Conservation (phyloP, 1,140 invertebrate genomes). For the Doryteuthis pealeii region DNA sequence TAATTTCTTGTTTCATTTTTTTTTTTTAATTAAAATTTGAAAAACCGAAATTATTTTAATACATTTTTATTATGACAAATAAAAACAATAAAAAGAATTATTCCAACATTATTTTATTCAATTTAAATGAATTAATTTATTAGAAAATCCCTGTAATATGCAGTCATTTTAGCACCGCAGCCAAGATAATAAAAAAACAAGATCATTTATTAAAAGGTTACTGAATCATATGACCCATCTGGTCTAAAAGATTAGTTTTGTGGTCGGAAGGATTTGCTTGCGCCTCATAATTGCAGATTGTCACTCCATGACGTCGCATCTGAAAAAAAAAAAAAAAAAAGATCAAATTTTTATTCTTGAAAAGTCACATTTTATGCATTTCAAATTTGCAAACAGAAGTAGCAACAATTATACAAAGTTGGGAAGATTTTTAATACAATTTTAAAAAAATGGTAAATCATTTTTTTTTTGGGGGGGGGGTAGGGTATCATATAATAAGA, state of each 20-base stretch:
- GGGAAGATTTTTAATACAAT: background rate
- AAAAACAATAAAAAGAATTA: too few relatives aligned
- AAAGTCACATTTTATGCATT: background rate
- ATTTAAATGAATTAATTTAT: too few relatives aligned
- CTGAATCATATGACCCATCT: constrained; percentile 65
- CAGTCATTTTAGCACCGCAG: too few relatives aligned
- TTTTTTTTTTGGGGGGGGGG: background rate
- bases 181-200: too few relatives aligned
- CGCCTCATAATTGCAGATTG: constrained; percentile 86
- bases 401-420: background rate
- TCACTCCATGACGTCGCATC: constrained; percentile 80
- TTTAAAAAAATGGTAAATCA: background rate
- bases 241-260: constrained; percentile 71
- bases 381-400: background rate
- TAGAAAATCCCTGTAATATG: too few relatives aligned
- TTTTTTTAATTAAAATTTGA: too few relatives aligned
- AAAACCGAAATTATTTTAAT: too few relatives aligned
- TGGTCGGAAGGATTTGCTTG: constrained; percentile 83
- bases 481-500: background rate
- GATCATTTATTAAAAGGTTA: constrained; percentile 39
- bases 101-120: too few relatives aligned
- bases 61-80: too few relatives aligned
- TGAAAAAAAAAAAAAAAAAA: constrained; percentile 40
- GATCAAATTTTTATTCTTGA: too few relatives aligned
- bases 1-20: too few relatives aligned